phyloP scores from a whole-genome alignment of 2,888 invertebrate genomes.

The Invenusta paracnida region DNA sequence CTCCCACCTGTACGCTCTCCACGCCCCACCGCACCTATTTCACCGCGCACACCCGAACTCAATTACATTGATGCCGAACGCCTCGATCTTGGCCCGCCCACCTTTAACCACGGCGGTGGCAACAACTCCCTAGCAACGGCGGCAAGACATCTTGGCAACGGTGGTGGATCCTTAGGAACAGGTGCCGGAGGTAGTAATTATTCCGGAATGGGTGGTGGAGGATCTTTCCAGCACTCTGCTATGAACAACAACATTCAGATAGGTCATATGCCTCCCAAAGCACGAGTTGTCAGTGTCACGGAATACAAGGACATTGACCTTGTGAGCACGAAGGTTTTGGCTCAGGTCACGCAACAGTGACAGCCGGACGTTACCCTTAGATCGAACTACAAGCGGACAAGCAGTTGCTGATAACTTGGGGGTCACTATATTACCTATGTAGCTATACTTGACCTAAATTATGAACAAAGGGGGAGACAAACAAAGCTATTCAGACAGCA shows the following conservation, averaged over 20 bases:
- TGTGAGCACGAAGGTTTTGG: not conserved
- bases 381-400: too few relatives aligned
- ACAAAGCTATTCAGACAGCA: too few relatives aligned
- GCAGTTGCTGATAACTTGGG: too few relatives aligned
- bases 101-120: not conserved
- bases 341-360: not conserved
- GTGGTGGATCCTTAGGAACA: too few relatives aligned
- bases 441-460: too few relatives aligned
- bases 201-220: too few relatives aligned
- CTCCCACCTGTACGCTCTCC: not conserved
- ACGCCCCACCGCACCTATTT: not conserved
- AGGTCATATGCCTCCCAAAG: not conserved
- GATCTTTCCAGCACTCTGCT: not conserved
- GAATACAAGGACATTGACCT: conserved; percentile 11
- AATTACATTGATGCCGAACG: conserved; percentile 7
- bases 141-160: too few relatives aligned
- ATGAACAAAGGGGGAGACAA: too few relatives aligned
- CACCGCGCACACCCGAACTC: not conserved
- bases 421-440: too few relatives aligned
- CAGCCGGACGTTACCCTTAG: too few relatives aligned
- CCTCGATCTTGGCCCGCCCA: not conserved
- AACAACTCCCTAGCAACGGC: too few relatives aligned
- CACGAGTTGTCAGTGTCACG: not conserved
- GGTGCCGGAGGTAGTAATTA: too few relatives aligned
- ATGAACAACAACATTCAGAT: not conserved